Conservation (phyloP, 2,797 vertebrate genomes). For the Pantherophis alleghaniensis region DNA sequence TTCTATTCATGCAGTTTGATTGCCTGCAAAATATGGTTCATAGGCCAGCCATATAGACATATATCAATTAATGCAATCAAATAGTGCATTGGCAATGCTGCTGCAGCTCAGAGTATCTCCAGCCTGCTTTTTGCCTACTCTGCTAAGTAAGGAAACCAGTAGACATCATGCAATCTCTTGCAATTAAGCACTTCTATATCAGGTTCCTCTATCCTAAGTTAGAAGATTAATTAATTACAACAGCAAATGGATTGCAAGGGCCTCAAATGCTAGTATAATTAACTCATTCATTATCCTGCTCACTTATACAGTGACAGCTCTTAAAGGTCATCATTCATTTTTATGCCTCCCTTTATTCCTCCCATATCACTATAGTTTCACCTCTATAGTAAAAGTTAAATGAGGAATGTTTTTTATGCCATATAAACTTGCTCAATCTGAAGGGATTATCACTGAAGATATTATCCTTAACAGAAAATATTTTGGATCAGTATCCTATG, state of each 20-base stretch:
- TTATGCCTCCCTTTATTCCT: slow-evolving; percentile 21
- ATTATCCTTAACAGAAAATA: slow-evolving; percentile 32
- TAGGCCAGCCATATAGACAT: not conserved
- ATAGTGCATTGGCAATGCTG: not conserved
- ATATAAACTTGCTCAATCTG: slow-evolving; percentile 14
- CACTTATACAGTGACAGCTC: slow-evolving; percentile 27
- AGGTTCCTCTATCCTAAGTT: slow-evolving; percentile 53
- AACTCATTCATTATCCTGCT: slow-evolving; percentile 74
- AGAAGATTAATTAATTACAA: slow-evolving; percentile 74
- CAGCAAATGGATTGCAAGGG: slow-evolving; percentile 67
- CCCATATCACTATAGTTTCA: not conserved
- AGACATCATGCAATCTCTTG: slow-evolving; percentile 55
- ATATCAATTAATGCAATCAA: slow-evolving; percentile 3
- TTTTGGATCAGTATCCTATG: not conserved
- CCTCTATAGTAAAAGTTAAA: slow-evolving; percentile 51
- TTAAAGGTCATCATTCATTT: slow-evolving; percentile 56
- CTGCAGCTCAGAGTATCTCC: slow-evolving; percentile 20
- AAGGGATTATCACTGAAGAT: slow-evolving; percentile 33
- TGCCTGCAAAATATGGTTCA: slow-evolving; percentile 14
- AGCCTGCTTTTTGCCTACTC: not conserved
- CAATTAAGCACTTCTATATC: slow-evolving; percentile 65
- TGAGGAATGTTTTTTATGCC: slow-evolving; percentile 34
- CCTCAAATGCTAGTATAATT: slow-evolving; percentile 67
- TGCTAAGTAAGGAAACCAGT: slow-evolving; percentile 31
- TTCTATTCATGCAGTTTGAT: not conserved